phyloP scores from a whole-genome alignment of 1,140 invertebrate species.

The Meloidogyne exigua region DNA sequence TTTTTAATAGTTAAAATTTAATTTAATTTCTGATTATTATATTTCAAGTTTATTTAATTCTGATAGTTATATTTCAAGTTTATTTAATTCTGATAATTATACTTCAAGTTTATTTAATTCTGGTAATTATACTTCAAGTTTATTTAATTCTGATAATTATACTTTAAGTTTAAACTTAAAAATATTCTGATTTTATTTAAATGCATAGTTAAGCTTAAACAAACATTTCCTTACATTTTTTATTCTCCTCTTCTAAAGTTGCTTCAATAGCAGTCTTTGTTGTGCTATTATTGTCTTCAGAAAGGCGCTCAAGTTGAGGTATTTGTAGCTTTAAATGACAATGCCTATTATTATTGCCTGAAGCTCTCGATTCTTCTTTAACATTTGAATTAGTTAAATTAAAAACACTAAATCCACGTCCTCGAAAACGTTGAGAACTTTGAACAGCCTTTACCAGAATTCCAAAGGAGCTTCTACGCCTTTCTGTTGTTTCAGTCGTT shows the following conservation, averaged over 20 bases:
- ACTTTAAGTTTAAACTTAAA: too few species aligned
- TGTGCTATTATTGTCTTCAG: constrained; percentile 1
- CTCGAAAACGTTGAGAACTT: constrained; percentile 14
- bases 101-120: too few species aligned
- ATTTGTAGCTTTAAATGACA: neutral
- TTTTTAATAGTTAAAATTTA: too few species aligned
- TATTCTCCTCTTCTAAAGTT: neutral
- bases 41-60: too few species aligned
- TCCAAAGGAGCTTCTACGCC: constrained; percentile 15
- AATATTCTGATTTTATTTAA: neutral
- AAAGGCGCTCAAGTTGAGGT: neutral
- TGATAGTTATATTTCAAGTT: neutral
- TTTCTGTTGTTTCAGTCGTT: constrained; percentile 13
- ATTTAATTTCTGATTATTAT: too few species aligned
- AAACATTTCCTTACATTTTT: neutral
- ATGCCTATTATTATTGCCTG: neutral
- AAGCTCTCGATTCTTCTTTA: neutral
- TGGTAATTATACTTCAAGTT: neutral
- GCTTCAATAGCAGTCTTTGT: neutral
- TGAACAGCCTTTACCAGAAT: constrained; percentile 18
- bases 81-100: neutral
- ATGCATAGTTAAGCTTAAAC: neutral
- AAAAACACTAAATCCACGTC: constrained; percentile 18
- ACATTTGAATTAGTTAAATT: neutral
- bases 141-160: neutral